Evolutionary conservation across 1,140 invertebrate species (phyloP).

Genomic region (Trachelipus rathkii): DNA sequence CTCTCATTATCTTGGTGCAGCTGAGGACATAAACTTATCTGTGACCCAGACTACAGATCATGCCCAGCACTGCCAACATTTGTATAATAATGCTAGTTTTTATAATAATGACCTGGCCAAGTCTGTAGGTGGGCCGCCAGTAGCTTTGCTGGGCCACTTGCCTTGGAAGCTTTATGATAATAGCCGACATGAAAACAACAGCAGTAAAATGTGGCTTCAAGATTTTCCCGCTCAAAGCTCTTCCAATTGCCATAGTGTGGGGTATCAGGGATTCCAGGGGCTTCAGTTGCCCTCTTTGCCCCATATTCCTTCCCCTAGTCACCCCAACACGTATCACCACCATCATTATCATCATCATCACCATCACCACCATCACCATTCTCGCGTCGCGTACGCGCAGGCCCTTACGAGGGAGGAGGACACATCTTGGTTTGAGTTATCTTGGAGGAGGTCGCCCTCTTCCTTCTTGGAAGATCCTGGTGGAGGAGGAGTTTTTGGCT

Average conservation of each 20-base stretch:
- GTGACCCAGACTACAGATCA: background rate
- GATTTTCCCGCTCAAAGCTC: background rate
- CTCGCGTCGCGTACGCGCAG: background rate
- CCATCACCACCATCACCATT: background rate
- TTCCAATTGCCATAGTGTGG: background rate
- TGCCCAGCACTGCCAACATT: constrained; percentile 5
- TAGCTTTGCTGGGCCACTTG: background rate
- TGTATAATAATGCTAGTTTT: background rate
- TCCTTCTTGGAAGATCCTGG: background rate
- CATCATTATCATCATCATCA: background rate
- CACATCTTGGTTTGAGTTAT: constrained; percentile 3
- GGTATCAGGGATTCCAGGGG: background rate
- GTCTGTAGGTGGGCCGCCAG: background rate
- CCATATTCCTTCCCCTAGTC: background rate
- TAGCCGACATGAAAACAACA: background rate
- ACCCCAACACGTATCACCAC: background rate
- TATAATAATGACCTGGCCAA: background rate
- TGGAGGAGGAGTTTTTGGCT: background rate
- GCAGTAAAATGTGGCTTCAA: background rate
- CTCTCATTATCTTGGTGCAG: no score
- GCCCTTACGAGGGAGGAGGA: background rate
- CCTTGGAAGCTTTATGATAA: constrained; percentile 1
- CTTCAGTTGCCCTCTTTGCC: background rate
- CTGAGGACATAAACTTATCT: no score
- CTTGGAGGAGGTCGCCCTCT: background rate